phyloP scores from a whole-genome alignment of 1,140 invertebrate genomes.

The Hycleus cichorii region DNA sequence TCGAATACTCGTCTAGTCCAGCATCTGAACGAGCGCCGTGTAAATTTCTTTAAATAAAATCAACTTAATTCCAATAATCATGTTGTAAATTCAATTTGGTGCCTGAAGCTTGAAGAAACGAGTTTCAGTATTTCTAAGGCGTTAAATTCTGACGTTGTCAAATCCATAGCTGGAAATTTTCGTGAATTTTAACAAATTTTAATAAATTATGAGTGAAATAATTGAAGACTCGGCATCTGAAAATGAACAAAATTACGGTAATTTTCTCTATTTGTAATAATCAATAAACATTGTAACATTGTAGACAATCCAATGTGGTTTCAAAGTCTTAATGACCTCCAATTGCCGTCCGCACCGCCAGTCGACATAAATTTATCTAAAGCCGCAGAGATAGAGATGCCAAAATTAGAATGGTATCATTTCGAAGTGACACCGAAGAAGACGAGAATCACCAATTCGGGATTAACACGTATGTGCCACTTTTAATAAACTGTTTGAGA shows the following conservation, averaged over 20 bases:
- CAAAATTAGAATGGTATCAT: conserved; percentile 47
- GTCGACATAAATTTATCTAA: conserved; percentile 49
- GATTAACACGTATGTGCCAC: conserved; percentile 44
- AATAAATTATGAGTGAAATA: background rate
- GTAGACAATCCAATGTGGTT: conserved; percentile 1
- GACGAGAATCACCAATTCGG: conserved; percentile 53
- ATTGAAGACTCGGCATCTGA: conserved; percentile 37
- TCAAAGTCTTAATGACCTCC: conserved; percentile 13
- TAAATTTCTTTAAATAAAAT: conserved; percentile 30
- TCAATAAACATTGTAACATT: background rate
- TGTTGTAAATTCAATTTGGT: no score
- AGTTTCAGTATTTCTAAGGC: no score
- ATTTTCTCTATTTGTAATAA: background rate
- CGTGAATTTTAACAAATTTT: background rate
- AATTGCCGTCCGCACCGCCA: conserved; percentile 37
- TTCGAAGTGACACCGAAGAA: conserved; percentile 49
- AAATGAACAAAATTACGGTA: conserved; percentile 43
- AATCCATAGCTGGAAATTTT: background rate
- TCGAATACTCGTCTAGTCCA: conserved; percentile 47
- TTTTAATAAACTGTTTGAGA: no score
- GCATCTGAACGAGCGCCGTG: conserved; percentile 37
- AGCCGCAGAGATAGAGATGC: conserved; percentile 39
- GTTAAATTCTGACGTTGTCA: background rate
- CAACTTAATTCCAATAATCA: no score
- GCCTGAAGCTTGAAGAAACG: no score